Conservation (phyloP, 2,888 invertebrate genomes). For the Spisula solida region DNA sequence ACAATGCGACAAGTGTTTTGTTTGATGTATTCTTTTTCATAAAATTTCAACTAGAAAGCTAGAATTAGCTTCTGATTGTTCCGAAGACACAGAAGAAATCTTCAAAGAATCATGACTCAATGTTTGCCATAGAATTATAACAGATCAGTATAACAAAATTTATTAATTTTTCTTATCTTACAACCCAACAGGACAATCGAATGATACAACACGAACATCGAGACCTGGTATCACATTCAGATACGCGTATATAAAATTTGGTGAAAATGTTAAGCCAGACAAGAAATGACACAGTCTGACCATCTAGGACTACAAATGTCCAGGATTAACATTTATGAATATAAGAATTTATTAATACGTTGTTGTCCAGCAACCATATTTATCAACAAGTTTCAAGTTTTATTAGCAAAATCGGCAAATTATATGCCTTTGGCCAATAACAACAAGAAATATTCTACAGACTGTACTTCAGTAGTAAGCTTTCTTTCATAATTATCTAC, state of each 20-base stretch:
- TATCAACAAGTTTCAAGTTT: too few relatives aligned
- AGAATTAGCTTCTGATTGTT: conserved; percentile 6
- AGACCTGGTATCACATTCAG: neutral
- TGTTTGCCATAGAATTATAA: conserved; percentile 41
- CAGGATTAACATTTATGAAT: neutral
- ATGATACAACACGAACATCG: neutral
- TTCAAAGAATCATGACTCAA: neutral
- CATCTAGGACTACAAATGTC: neutral
- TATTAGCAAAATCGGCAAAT: too few relatives aligned
- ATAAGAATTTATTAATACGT: neutral
- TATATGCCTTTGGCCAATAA: too few relatives aligned
- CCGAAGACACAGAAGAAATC: neutral
- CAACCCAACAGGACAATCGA: neutral
- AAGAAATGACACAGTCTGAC: neutral
- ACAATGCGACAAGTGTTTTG: neutral
- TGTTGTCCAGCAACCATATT: neutral
- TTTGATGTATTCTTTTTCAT: conserved; percentile 1
- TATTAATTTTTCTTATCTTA: conserved; percentile 52
- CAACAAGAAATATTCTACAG: neutral
- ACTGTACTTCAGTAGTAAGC: too few relatives aligned
- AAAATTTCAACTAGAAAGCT: neutral
- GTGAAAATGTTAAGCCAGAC: neutral
- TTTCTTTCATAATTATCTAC: too few relatives aligned
- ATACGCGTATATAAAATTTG: neutral
- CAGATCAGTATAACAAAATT: conserved; percentile 39